A percentile compares a stretch with the other conserved stretches of the same genome.
Evolutionary conservation across 1,140 invertebrate species (phyloP).

Genomic region (Stegodyphus dumicola): DNA sequence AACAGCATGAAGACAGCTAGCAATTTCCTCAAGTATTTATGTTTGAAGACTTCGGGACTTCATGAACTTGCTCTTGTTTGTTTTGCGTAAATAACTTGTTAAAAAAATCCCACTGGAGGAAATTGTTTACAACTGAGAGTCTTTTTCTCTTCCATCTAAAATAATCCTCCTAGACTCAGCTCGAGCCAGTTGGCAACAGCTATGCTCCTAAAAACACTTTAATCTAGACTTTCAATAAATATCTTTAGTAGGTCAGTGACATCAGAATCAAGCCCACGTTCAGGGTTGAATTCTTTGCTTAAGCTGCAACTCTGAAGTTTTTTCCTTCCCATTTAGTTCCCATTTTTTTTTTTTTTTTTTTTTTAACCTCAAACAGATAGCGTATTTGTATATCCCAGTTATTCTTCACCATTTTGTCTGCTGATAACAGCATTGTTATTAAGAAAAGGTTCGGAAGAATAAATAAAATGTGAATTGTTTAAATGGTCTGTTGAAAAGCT

Average conservation of each 20-base stretch:
- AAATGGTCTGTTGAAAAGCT: no score
- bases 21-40: no score
- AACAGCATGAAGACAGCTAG: no score
- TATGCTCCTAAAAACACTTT: conserved; percentile 21
- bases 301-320: neutral
- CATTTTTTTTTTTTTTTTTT: neutral
- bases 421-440: neutral
- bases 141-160: neutral
- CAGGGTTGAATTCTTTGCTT: conserved; percentile 3
- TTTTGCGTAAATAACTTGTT: no score
- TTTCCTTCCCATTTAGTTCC: neutral
- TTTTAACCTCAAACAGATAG: neutral
- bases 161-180: neutral
- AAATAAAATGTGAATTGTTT: no score
- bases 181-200: conserved; percentile 5
- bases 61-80: no score
- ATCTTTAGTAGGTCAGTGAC: conserved; percentile 42
- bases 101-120: no score
- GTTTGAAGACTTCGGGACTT: no score
- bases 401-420: neutral
- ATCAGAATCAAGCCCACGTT: conserved; percentile 20
- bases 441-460: neutral
- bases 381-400: neutral
- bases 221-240: conserved; percentile 11
- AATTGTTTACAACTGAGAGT: neutral